These are phyloP conservation scores for Pitangus sulphuratus DNA, from an alignment of 2,797 vertebrate species.

Conservation along the genomic window DNA sequence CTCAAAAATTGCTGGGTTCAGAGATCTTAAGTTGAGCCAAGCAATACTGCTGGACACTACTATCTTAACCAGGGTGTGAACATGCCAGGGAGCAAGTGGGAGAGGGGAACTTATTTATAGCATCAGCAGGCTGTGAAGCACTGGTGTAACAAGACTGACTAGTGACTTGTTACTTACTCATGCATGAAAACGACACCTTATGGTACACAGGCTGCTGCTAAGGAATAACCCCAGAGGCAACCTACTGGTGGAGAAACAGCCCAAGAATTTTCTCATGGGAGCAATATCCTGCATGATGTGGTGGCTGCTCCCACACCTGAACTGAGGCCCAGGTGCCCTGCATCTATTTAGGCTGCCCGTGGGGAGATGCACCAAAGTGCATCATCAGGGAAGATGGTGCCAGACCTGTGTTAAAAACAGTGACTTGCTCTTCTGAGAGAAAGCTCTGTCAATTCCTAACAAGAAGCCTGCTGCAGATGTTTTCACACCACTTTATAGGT, in stretches of 20 bases:
- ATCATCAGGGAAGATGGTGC: not conserved
- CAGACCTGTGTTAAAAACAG: not conserved
- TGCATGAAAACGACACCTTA: not conserved
- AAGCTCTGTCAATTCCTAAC: not conserved
- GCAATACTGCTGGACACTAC: not conserved
- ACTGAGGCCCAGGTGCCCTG: not conserved
- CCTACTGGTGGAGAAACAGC: not conserved
- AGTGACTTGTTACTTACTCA: conserved; percentile 17
- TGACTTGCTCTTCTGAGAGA: conserved; percentile 3
- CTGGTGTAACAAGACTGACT: not conserved
- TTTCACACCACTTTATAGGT: not conserved
- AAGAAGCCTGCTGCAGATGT: not conserved
- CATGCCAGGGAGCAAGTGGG: not conserved
- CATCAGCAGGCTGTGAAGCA: not conserved
- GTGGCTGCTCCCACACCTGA: not conserved
- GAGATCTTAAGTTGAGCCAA: not conserved
- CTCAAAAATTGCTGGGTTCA: not conserved
- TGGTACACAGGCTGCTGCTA: not conserved
- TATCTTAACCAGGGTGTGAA: not conserved
- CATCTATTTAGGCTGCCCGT: not conserved
- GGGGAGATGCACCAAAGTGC: rapidly evolving
- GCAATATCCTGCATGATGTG: not conserved
- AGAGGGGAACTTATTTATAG: not conserved
- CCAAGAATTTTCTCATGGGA: not conserved
- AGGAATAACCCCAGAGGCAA: not conserved